Conservation (phyloP, 2,888 invertebrate species). For the Pseudococcus jackbeardsleyi region DNA sequence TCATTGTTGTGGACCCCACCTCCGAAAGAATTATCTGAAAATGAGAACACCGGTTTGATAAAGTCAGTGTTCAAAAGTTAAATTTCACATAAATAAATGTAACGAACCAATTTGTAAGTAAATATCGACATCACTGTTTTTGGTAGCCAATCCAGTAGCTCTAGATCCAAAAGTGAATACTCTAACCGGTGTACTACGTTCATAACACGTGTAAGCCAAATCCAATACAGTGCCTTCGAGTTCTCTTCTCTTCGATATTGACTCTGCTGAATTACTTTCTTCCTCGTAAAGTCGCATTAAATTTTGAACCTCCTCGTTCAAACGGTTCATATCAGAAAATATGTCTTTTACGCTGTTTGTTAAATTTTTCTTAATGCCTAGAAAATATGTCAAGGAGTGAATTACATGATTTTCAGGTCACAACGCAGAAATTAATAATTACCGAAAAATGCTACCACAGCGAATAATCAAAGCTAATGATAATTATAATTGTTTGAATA, state of each 20-base stretch:
- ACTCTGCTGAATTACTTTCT: constrained; percentile 46
- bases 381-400: neutral
- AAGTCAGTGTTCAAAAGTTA: neutral
- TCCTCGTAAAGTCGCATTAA: constrained; percentile 16
- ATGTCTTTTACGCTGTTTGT: neutral
- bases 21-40: constrained; percentile 54
- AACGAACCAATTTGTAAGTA: constrained; percentile 66
- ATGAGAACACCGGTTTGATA: neutral
- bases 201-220: constrained; percentile 25
- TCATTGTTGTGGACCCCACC: constrained; percentile 22
- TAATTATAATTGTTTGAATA: too few relatives aligned
- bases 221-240: neutral
- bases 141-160: constrained; percentile 67
- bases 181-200: neutral
- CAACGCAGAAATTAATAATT: neutral
- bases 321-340: constrained; percentile 39
- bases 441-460: neutral
- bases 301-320: constrained; percentile 1
- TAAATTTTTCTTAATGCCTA: constrained; percentile 28
- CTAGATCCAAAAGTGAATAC: constrained; percentile 67
- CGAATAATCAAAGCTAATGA: too few relatives aligned
- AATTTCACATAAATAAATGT: constrained; percentile 1
- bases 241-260: neutral
- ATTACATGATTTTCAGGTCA: neutral
- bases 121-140: constrained; percentile 67